Evolutionary conservation across 2,113 vertebrate species (phyloP), one percentile per base, ranked within the genome.

Genomic region (Ameiurus melas): DNA sequence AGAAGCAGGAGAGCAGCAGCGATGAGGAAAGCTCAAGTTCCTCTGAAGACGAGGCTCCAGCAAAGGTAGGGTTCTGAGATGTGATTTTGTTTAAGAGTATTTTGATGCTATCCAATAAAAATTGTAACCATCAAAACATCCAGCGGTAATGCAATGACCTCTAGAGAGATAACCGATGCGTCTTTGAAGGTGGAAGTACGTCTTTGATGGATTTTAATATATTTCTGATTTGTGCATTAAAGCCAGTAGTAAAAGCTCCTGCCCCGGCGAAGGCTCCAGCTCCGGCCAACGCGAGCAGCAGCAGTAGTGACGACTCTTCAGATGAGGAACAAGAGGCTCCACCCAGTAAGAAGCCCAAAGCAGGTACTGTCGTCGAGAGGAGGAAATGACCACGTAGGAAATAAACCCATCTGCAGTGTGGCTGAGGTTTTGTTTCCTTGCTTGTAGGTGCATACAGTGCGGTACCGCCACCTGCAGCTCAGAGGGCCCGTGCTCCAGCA

Each of bases 11-110:
- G 62, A 94, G 92, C 92, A 96, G 92, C 90, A 93, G 94, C 92
- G 94, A 93, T 79, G 94, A 95, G 73, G 95, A 95, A 30, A 95
- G 93, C 87, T 96, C 95, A 30, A 95, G 95, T 33, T 94, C 95
- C 57, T 95, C 95, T 57, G 95, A 96, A 88, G 95, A 95, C 0
- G 95, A 96, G 30, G 10, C 89, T 62, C 91, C 95, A 82, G 89
- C 93, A 27, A 96, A 95, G 94, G 95, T 96, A 88, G 36, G 33
- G 66, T 39, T 30, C 20, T 47, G 43, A 36, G 68, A 36, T 30
- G 33, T 71, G 30, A 71, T 9, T 70, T 17, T 70, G 13, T 64
- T 47, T 27, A 64, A 64, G n/a, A 66, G 17, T 58, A 58, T 33
- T 33, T 70, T 70, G 66, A 33, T 70, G 33, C 10, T 20, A 1